A percentile compares a stretch with the other conserved stretches of the same genome.
Conservation (phyloP, 2,888 invertebrate species). For the Nephrotoma appendiculata region DNA sequence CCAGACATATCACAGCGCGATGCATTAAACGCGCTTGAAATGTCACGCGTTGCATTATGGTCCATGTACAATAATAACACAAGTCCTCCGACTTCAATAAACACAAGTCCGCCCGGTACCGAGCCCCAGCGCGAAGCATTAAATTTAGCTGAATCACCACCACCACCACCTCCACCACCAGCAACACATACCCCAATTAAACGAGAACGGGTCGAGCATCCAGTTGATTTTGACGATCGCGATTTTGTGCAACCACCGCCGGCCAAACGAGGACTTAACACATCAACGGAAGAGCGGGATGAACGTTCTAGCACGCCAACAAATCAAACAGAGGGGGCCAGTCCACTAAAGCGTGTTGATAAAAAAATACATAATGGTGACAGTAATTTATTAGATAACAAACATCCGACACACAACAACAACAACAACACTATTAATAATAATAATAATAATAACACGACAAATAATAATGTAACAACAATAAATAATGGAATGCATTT, state of each 20-base stretch:
- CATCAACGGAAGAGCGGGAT: slow-evolving; percentile 7
- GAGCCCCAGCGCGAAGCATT: slow-evolving; percentile 55
- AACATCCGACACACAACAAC: background rate
- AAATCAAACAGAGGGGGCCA: background rate
- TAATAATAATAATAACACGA: background rate
- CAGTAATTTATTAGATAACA: background rate
- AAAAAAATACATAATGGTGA: background rate
- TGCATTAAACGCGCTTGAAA: slow-evolving; percentile 55
- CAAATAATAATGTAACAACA: slow-evolving; percentile 18
- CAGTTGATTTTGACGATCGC: slow-evolving; percentile 21
- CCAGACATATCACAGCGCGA: slow-evolving; percentile 39
- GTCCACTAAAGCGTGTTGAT: background rate
- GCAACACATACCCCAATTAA: slow-evolving; percentile 33
- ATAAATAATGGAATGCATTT: slow-evolving; percentile 36
- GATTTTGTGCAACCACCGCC: slow-evolving; percentile 42
- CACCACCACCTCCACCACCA: slow-evolving; percentile 24
- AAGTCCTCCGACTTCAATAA: slow-evolving; percentile 34
- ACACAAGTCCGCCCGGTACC: slow-evolving; percentile 29
- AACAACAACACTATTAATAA: background rate
- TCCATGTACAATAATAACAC: slow-evolving; percentile 63
- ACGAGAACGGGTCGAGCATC: slow-evolving; percentile 32
- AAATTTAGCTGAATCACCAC: slow-evolving; percentile 56
- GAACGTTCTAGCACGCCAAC: background rate
- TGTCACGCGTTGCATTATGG: slow-evolving; percentile 68
- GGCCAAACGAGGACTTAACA: slow-evolving; percentile 33